Percentiles rank a stretch among this genome's conserved stretches.
Evolutionary conservation across 2,113 vertebrate genomes (phyloP).

Genomic region (Pelmatolapia mariae): DNA sequence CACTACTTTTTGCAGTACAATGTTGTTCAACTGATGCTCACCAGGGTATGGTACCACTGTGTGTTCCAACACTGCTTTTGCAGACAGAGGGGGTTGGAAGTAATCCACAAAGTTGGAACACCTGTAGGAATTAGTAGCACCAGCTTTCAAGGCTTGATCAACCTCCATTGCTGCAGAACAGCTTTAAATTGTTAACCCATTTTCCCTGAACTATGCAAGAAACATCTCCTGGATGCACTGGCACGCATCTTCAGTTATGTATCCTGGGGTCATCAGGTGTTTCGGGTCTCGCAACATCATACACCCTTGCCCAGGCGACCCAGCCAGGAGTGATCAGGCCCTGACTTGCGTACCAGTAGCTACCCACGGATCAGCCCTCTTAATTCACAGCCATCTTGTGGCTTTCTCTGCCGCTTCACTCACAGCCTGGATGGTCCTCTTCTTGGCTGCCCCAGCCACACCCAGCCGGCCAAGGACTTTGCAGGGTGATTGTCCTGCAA

Average conservation of each 20-base stretch:
- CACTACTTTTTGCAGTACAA: neutral
- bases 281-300: rapidly evolving
- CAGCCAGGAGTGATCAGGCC: neutral
- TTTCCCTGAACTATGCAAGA: rapidly evolving
- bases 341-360: neutral
- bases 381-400: neutral
- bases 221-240: neutral
- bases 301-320: neutral
- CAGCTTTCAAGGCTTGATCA: neutral
- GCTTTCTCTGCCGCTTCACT: neutral
- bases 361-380: neutral
- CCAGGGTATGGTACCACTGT: neutral
- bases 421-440: neutral
- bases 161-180: neutral
- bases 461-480: neutral
- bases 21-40: neutral
- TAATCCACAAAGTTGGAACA: neutral
- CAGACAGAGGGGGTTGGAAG: neutral
- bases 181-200: neutral
- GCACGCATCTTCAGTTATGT: neutral
- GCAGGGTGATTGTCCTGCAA: neutral
- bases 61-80: neutral
- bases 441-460: neutral
- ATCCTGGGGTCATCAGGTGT: neutral
- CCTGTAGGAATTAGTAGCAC: neutral